Evolutionary conservation across 1,140 invertebrate species (phyloP), one percentile per base, ranked within the genome.

Genomic region (Philotrypesis tridentata): DNA sequence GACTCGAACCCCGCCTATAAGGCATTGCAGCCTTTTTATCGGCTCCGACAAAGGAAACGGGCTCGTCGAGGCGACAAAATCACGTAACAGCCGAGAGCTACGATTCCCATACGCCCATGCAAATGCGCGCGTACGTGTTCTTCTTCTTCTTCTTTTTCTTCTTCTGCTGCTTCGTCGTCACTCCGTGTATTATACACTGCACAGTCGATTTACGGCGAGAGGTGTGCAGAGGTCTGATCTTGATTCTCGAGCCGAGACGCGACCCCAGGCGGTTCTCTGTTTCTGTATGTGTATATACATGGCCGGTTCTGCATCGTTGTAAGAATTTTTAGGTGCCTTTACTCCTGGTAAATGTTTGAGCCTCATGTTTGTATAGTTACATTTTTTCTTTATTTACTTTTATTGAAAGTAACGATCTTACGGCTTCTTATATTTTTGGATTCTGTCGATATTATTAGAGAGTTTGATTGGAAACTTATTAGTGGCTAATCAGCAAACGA

Each of bases 81-180:
- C 74, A 63, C 74, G 55, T 76, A 37, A 63, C 27, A 14, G 60
- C 60, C 11, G 60, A n/a, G 23, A 27, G 33, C 70, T 14, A 21
- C 72, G 74, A 63, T 76, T 76, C 60, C 74, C 74, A 76, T 76
- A 63, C 63, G 60, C 31, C 31, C 74, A 76, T 76, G 74, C 74
- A 76, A 76, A 76, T 76, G 31, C 5, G 68, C 17, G 17, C 40
- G 71, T 40, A 37, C 71, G 68, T 67, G 25, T 67, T 67, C 48
- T n/a, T 55, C 48, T 55, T 55, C 48, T 21, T 55, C 48, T 21
- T 55, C 21, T 55, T 55, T 1, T 11, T 43, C 6, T 55, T n/a
- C 21, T 55, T 55, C 21, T 9, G 3, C 9, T 37, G 33, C 33
- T 14, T 55, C 48, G 48, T 55, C 48, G 48, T 55, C 48, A n/a